Evolutionary conservation across 2,113 vertebrate genomes (phyloP), one percentile per base, ranked within the genome.

Genomic region (Theristicus caerulescens): DNA sequence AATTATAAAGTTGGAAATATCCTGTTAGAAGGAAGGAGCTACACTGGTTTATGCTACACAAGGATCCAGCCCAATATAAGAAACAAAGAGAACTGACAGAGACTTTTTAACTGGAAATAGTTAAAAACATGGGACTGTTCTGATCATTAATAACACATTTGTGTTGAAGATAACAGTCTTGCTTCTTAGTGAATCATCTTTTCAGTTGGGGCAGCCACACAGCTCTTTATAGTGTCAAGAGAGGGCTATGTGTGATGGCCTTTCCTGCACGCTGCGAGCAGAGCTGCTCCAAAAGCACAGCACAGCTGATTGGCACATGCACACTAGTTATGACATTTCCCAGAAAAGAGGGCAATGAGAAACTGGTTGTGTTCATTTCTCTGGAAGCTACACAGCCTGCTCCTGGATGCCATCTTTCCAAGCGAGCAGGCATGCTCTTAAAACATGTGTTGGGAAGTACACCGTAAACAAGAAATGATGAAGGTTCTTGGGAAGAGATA

Each of bases 381-480:
- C 66, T 76, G 70, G 82, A 94, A 96, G 47, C 65, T 84, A 51
- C 32, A 34, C 0, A 85, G 55, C 34, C 46, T 42, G 31, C 32
- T 76, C 57, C 44, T 2, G 4, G 70, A 72, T n/a, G 67, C 24
- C 16, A 36, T 42, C 65, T 32, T 59, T 36, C 51, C n/a, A 78
- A 86, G 31, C 61, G 13, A 82, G 46, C 34, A 84, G 25, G 27
- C 65, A 22, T 22, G 29, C 27, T 82, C 38, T 61, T 71, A 64
- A 79, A 91, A 57, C 13, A 27, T 2, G 3, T 36, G 40, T 38
- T 51, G 22, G 51, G 25, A 86, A 81, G 11, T 29, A 59, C 15
- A 26, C 38, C 0, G 0, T 47, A 82, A 93, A 79, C 25, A 69
- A 5, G 2, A 55, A 69, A 27, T 44, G 9, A 55, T 6, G 9